Evolutionary conservation across 1,140 invertebrate species (phyloP).

Genomic region (Caenorhabditis latens): DNA sequence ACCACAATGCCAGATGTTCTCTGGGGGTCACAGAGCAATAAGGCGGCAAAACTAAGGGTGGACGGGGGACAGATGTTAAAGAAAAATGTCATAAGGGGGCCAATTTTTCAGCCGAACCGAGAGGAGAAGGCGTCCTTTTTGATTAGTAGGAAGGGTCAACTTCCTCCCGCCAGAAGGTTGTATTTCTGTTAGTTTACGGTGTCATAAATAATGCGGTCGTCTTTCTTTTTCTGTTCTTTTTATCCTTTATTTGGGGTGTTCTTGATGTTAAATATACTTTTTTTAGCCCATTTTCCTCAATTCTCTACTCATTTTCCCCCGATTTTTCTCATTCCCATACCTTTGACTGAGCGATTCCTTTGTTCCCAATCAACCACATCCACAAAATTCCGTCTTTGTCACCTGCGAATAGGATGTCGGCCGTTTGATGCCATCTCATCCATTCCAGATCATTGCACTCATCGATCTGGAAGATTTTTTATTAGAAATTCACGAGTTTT

Average conservation of each 20-base stretch:
- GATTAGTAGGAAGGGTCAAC: no score
- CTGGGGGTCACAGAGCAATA: neutral
- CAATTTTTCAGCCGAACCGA: no score
- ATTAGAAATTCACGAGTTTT: neutral
- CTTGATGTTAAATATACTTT: no score
- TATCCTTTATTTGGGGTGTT: no score
- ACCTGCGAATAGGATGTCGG: slow-evolving; percentile 68
- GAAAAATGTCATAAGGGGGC: no score
- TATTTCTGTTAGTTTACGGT: no score
- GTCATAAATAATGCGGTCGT: no score
- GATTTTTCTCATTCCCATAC: slow-evolving; percentile 40
- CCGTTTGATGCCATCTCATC: slow-evolving; percentile 64
- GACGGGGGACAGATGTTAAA: no score
- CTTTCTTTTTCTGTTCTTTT: no score
- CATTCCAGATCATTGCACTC: slow-evolving; percentile 68
- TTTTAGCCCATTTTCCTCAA: neutral
- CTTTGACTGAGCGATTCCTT: slow-evolving; percentile 67
- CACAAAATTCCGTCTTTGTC: slow-evolving; percentile 68
- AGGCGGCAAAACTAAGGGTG: neutral
- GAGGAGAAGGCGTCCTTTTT: no score
- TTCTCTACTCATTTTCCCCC: neutral
- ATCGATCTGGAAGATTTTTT: slow-evolving; percentile 63
- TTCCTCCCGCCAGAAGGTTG: no score
- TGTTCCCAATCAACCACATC: slow-evolving; percentile 68
- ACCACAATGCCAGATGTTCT: neutral